Percentiles rank a stretch among this genome's conserved stretches.
These are phyloP conservation scores for Urosaurus nigricauda DNA, from an alignment of 2,797 vertebrate genomes.

Conservation along the genomic window DNA sequence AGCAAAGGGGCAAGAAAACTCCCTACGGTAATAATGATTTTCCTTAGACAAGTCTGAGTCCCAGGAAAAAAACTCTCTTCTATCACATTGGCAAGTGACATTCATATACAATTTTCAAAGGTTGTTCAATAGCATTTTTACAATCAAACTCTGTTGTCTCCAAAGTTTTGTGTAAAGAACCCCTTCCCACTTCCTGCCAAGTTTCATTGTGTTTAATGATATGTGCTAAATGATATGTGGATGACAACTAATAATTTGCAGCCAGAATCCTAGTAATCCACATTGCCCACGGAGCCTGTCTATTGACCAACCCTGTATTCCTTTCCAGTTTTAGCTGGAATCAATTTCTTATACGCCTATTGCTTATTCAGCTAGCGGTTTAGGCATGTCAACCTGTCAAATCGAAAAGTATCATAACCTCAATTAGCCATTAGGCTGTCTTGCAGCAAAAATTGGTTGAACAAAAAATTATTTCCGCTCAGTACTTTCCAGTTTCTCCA, in stretches of 20 bases:
- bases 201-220: conserved; percentile 6
- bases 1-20: not conserved
- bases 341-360: not conserved
- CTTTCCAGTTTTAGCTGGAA: not conserved
- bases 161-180: not conserved
- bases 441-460: conserved; percentile 25
- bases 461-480: conserved; percentile 29
- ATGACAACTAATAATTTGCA: conserved; percentile 25
- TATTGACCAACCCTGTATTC: not conserved
- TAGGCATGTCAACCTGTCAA: conserved; percentile 42
- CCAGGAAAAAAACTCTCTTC: not conserved
- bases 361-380: conserved; percentile 34
- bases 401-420: conserved; percentile 42
- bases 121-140: not conserved
- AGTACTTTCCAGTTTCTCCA: conserved; percentile 23
- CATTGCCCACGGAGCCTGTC: not conserved
- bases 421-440: conserved; percentile 50
- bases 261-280: conserved; percentile 12
- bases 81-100: not conserved
- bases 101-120: conserved; percentile 14
- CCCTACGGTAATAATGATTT: not conserved
- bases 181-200: not conserved
- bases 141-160: not conserved
- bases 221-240: not conserved
- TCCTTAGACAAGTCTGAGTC: not conserved